A percentile compares a stretch with the other conserved stretches of the same genome.
Conservation (phyloP, 1,140 invertebrate species). For the Cyphomyrmex costatus region DNA sequence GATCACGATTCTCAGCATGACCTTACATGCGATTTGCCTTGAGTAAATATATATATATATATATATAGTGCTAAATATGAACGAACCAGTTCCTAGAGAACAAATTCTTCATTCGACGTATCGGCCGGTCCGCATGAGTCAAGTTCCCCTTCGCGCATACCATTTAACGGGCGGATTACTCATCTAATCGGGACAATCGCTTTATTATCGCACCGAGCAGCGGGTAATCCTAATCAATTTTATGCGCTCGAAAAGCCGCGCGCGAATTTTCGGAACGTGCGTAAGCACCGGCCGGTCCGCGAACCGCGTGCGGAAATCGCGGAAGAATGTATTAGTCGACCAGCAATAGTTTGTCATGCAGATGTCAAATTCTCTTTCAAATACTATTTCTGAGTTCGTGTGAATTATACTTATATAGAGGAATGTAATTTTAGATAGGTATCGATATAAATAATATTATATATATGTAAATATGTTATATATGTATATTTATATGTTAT, state of each 20-base stretch:
- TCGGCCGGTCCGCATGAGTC: constrained; percentile 31
- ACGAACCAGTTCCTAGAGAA: constrained; percentile 49
- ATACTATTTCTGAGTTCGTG: background rate
- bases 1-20: background rate
- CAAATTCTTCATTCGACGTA: constrained; percentile 59
- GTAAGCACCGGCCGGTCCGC: background rate
- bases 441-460: too few relatives aligned
- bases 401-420: background rate
- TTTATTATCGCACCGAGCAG: constrained; percentile 15
- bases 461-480: too few relatives aligned
- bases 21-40: background rate
- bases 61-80: constrained; percentile 21
- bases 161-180: constrained; percentile 59
- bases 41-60: background rate
- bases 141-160: constrained; percentile 46
- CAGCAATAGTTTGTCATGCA: background rate
- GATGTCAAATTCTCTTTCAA: background rate
- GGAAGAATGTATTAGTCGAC: background rate
- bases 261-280: constrained; percentile 31
- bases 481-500: too few relatives aligned
- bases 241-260: constrained; percentile 11
- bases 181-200: constrained; percentile 53
- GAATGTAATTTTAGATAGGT: background rate
- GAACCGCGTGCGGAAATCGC: constrained; percentile 2
- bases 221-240: constrained; percentile 38